Conservation (phyloP, 1,140 invertebrate genomes). For the Agrilus planipennis region DNA sequence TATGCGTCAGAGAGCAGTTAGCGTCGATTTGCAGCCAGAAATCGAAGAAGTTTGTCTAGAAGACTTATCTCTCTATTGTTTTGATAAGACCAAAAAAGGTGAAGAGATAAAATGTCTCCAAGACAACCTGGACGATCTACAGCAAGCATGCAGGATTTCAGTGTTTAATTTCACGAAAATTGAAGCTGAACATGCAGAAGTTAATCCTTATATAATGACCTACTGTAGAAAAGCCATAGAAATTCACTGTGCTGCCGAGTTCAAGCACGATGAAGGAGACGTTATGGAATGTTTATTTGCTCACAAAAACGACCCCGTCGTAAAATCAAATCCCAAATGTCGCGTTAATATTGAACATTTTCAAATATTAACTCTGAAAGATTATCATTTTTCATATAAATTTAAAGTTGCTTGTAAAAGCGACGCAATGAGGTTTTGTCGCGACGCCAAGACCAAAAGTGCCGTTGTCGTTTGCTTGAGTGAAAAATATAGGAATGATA, state of each 20-base stretch:
- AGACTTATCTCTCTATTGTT: constrained; percentile 74
- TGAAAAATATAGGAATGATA: constrained; percentile 79
- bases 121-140: constrained; percentile 65
- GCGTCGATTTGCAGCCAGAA: constrained; percentile 87
- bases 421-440: constrained; percentile 72
- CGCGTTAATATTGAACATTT: constrained; percentile 88
- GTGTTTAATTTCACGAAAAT: constrained; percentile 77
- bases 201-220: constrained; percentile 74
- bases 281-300: constrained; percentile 90
- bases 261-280: constrained; percentile 65
- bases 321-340: constrained; percentile 71
- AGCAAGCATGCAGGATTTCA: constrained; percentile 24
- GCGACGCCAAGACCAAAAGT: constrained; percentile 61
- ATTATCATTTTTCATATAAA: constrained; percentile 86
- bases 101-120: constrained; percentile 90
- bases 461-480: constrained; percentile 88
- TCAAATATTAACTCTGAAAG: constrained; percentile 83
- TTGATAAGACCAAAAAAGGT: constrained; percentile 68
- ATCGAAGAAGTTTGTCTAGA: constrained; percentile 82
- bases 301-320: constrained; percentile 77
- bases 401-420: constrained; percentile 86
- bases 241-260: constrained; percentile 62
- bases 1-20: constrained; percentile 83
- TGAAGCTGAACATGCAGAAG: constrained; percentile 71
- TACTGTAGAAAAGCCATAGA: constrained; percentile 76